Percentiles rank a stretch among this genome's conserved stretches.
These are phyloP conservation scores for Eurytemora carolleeae DNA, from an alignment of 1,140 invertebrate genomes.

Conservation along the genomic window DNA sequence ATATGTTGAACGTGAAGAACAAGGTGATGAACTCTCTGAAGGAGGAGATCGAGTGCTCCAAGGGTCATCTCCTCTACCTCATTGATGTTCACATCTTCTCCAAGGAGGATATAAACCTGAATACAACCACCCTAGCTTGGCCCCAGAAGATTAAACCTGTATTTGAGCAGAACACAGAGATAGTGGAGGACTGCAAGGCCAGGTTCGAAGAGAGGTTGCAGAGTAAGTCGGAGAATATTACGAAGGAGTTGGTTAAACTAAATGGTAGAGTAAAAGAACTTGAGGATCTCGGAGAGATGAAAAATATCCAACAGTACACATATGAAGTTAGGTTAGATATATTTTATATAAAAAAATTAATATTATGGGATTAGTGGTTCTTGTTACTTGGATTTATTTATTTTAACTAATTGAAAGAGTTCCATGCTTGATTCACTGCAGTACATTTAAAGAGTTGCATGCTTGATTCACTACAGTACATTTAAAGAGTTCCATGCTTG, in stretches of 20 bases:
- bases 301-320: constrained; percentile 34
- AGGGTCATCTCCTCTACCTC: constrained; percentile 6
- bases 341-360: not conserved
- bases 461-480: too few species aligned
- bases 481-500: too few species aligned
- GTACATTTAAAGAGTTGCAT: too few species aligned
- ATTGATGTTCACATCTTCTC: constrained; percentile 18
- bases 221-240: constrained; percentile 42
- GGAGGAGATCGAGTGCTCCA: constrained; percentile 10
- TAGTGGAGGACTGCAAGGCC: constrained; percentile 54
- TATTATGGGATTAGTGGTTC: not conserved
- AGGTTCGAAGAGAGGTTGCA: constrained; percentile 54
- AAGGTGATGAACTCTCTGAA: not conserved
- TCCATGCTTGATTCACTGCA: too few species aligned
- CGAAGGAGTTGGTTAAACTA: constrained; percentile 44
- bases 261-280: constrained; percentile 39
- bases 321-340: constrained; percentile 4
- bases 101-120: constrained; percentile 18
- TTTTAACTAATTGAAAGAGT: not conserved
- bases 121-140: constrained; percentile 18
- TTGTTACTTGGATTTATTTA: not conserved
- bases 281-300: constrained; percentile 29
- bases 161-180: constrained; percentile 22
- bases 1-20: constrained; percentile 9
- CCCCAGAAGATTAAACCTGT: constrained; percentile 17